Evolutionary conservation across 2,797 vertebrate genomes (phyloP).

Genomic region (Dipus sagitta): DNA sequence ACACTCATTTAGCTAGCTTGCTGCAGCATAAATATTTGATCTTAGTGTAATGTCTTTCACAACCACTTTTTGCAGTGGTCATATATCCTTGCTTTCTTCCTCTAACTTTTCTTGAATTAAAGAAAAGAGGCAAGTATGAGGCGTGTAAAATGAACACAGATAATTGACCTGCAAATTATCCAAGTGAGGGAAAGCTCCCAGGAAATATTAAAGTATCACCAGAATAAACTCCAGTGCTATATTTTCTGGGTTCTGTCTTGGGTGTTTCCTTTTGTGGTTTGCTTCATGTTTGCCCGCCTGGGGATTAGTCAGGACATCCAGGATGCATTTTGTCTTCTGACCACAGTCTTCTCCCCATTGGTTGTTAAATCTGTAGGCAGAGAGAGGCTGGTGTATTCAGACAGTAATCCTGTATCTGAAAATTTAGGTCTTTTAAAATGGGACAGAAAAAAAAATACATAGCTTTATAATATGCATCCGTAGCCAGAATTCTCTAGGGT

Average conservation of each 20-base stretch:
- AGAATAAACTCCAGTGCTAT: background rate
- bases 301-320: background rate
- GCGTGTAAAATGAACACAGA: background rate
- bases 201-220: background rate
- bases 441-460: background rate
- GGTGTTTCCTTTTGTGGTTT: background rate
- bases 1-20: slow-evolving; percentile 28
- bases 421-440: background rate
- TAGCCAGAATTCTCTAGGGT: background rate
- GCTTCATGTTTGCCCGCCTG: background rate
- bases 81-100: background rate
- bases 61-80: background rate
- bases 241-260: accelerated
- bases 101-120: slow-evolving; percentile 47
- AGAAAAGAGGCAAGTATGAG: background rate
- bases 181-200: slow-evolving; percentile 26
- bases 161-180: background rate
- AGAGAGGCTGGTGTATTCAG: background rate
- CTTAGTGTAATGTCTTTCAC: background rate
- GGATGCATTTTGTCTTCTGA: background rate
- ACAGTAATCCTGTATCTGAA: background rate
- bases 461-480: background rate
- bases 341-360: background rate
- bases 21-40: background rate
- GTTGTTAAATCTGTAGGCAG: background rate